Evolutionary conservation across 2,113 vertebrate species (phyloP), one percentile per base, ranked within the genome.

Genomic region (Nicator chloris): DNA sequence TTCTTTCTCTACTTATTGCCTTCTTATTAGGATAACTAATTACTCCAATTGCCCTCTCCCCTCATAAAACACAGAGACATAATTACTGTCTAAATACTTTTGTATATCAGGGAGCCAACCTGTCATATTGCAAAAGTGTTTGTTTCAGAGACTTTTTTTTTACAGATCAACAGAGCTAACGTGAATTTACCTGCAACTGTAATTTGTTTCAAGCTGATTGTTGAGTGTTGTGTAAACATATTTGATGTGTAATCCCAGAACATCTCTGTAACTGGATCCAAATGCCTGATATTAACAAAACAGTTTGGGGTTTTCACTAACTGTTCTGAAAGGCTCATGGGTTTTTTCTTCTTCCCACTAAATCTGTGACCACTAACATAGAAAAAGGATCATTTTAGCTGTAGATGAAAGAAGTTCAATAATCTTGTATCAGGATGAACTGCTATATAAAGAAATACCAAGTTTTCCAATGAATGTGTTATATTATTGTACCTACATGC

Each of bases 401-500:
- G 78, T 97, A 97, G 93, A 51, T 54, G 95, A 96, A 91, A 93
- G 93, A 94, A 88, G 68, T 89, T 96, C 94, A 90, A 70, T 89
- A 96, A 95, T 97, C 97, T 97, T 91, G 80, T 96, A 93, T 93
- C 96, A 97, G 97, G 96, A 96, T 79, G 88, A 97, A 94, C 84
- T 96, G 81, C 88, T 96, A 82, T 63, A 77, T 93, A 81, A 93
- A 88, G 91, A 95, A 91, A 93, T 85, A 96, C 28, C 76, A 78
- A 73, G 66, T 63, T 93, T 90, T 94, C 93, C 75, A 92, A 92
- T 96, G 97, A 97, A 98, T 97, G 96, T 97, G 96, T 95, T 96
- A 90, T 97, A 90, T 96, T 96, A 87, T 53, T 64, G 96, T 95
- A 97, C 82, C 68, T 97, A 95, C 89, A 60, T 91, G 6, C 86